A percentile compares a stretch with the other conserved stretches of the same genome.
Evolutionary conservation across 2,113 vertebrate species (phyloP).

Genomic region (Peucedramus taeniatus): DNA sequence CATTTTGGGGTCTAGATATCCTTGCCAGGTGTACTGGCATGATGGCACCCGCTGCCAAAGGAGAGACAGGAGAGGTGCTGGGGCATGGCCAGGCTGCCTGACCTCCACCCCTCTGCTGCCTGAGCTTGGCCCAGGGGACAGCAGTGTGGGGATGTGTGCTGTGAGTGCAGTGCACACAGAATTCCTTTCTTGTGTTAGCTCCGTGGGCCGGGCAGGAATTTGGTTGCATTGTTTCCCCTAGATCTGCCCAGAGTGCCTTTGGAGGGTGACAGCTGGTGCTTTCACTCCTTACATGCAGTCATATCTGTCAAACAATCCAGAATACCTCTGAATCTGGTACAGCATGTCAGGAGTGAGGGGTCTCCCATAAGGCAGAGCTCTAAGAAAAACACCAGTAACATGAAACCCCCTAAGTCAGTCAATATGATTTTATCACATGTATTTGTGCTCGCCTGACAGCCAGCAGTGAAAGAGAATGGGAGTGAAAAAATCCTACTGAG

Average conservation of each 20-base stretch:
- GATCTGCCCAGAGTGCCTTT: background rate
- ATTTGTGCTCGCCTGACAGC: background rate
- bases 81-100: background rate
- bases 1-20: background rate
- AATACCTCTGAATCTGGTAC: background rate
- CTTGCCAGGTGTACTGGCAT: background rate
- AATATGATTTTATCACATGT: background rate
- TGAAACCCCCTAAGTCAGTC: background rate
- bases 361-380: background rate
- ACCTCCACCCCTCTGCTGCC: background rate
- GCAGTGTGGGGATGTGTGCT: background rate
- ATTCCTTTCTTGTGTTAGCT: background rate
- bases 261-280: background rate
- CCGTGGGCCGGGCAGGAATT: background rate
- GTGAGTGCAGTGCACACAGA: background rate
- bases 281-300: background rate
- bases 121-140: background rate
- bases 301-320: background rate
- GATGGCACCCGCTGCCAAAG: fast-evolving
- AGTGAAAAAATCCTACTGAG: background rate
- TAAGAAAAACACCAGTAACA: background rate
- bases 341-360: fast-evolving
- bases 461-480: background rate
- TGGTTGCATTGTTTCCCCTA: background rate
- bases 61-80: background rate